A percentile compares a stretch with the other conserved stretches of the same genome.
Conservation (phyloP, 2,113 vertebrate species). For the Siniperca knerii region DNA sequence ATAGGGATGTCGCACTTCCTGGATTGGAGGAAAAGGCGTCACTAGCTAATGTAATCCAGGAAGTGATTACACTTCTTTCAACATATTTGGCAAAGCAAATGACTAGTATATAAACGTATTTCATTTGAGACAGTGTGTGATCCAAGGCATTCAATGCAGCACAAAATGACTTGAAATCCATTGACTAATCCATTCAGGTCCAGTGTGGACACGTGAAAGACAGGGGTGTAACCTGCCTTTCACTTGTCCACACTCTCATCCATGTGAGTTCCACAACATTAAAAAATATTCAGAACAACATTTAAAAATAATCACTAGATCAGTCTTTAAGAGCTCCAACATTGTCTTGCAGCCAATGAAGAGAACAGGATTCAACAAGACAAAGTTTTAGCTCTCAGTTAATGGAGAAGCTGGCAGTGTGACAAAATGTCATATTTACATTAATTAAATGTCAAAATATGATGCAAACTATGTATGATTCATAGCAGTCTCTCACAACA, state of each 20-base stretch:
- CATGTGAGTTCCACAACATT: conserved; percentile 4
- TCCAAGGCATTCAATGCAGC: background rate
- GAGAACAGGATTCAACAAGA: background rate
- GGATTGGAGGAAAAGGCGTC: background rate
- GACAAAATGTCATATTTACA: conserved; percentile 40
- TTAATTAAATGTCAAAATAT: conserved; percentile 42
- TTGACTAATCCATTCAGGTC: conserved; percentile 1
- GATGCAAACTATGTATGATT: background rate
- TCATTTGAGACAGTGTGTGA: background rate
- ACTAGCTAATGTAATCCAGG: background rate
- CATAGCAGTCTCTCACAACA: background rate
- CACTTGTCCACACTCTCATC: background rate
- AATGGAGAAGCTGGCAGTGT: conserved; percentile 9
- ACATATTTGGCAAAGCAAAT: background rate
- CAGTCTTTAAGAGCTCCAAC: background rate
- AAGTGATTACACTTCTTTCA: background rate
- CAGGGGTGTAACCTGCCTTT: background rate
- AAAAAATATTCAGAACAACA: background rate
- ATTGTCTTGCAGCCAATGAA: background rate
- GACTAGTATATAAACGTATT: background rate
- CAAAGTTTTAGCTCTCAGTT: conserved; percentile 9
- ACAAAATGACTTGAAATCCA: background rate
- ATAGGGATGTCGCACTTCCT: background rate
- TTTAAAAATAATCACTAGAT: conserved; percentile 13
- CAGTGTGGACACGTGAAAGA: background rate